phyloP scores from a whole-genome alignment of 2,113 vertebrate genomes.

The Mormyrus lacerda region DNA sequence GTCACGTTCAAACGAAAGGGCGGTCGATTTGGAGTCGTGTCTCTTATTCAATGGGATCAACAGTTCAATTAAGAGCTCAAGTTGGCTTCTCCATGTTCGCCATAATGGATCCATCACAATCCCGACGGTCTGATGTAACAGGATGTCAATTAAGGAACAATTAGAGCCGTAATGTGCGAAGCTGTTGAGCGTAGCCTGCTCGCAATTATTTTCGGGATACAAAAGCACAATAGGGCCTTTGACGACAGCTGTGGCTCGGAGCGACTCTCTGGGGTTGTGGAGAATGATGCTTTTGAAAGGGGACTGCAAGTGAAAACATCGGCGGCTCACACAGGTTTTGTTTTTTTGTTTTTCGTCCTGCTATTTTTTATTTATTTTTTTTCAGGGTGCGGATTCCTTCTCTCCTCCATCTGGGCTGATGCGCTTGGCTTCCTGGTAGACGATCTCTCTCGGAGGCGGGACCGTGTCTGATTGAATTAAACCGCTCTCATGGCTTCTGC shows the following conservation, averaged over 20 bases:
- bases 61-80: constrained; percentile 18
- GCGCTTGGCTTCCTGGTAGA: constrained; percentile 17
- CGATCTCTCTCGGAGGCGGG: neutral
- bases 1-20: neutral
- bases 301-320: constrained; percentile 19
- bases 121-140: constrained; percentile 30
- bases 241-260: constrained; percentile 34
- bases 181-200: constrained; percentile 30
- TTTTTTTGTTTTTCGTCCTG: constrained; percentile 4
- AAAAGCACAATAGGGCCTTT: constrained; percentile 36
- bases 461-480: neutral
- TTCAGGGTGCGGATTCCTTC: constrained; percentile 15
- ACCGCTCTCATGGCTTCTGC: neutral
- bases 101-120: constrained; percentile 12
- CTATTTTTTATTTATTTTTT: neutral
- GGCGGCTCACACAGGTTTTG: constrained; percentile 33
- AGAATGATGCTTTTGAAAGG: constrained; percentile 4
- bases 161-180: constrained; percentile 35
- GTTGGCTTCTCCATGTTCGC: neutral
- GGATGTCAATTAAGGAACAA: constrained; percentile 44
- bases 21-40: neutral
- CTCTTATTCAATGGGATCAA: neutral
- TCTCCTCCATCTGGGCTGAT: constrained; percentile 30
- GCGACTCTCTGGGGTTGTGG: constrained; percentile 11
- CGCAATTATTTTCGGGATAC: constrained; percentile 29